Percentiles rank a stretch among this genome's conserved stretches.
Conservation (phyloP, 1,140 invertebrate genomes). For the Proales similis region DNA sequence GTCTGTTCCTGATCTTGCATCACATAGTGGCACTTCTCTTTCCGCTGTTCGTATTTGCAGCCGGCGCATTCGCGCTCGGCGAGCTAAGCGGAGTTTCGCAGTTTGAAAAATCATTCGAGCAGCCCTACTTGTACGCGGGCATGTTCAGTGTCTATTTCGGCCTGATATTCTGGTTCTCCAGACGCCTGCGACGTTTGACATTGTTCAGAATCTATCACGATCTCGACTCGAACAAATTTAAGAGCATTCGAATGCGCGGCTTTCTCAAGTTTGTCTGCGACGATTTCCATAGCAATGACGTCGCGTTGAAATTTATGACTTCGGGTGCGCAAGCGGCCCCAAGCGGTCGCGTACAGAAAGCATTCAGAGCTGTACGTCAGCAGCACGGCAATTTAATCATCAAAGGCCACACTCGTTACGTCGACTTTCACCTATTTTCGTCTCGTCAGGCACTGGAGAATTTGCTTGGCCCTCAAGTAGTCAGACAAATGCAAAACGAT, state of each 20-base stretch:
- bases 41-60: background rate
- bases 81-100: constrained; percentile 1
- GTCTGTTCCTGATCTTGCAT: constrained; percentile 14
- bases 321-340: too few relatives aligned
- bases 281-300: constrained; percentile 19
- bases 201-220: constrained; percentile 37
- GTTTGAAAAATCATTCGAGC: constrained; percentile 12
- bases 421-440: too few relatives aligned
- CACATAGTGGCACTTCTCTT: background rate
- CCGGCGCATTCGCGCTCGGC: background rate
- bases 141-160: constrained; percentile 15
- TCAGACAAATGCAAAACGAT: too few relatives aligned
- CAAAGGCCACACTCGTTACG: too few relatives aligned
- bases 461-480: too few relatives aligned
- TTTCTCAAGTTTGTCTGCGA: constrained; percentile 24
- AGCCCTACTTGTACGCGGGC: constrained; percentile 7
- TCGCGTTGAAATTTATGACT: too few relatives aligned
- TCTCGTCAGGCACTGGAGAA: too few relatives aligned
- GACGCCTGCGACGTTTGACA: constrained; percentile 2
- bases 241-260: constrained; percentile 22
- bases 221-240: constrained; percentile 29
- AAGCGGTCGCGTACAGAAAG: too few relatives aligned
- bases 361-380: too few relatives aligned
- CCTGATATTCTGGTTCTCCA: constrained; percentile 15
- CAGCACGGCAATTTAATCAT: too few relatives aligned